Percentiles rank a stretch among this genome's conserved stretches.
phyloP scores from a whole-genome alignment of 2,797 vertebrate genomes.

The Rhynchonycteris naso region DNA sequence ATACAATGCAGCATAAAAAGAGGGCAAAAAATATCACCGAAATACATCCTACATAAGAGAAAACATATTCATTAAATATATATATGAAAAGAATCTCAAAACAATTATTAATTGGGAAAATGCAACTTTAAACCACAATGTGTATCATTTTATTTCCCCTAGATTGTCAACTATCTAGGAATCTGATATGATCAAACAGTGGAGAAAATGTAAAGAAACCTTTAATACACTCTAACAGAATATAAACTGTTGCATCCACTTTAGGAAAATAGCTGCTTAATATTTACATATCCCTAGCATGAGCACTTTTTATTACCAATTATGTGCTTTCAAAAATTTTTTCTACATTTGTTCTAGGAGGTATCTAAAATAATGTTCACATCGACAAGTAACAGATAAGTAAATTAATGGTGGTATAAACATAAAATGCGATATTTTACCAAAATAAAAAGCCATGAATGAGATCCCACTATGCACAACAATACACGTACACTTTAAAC shows the following conservation, averaged over 20 bases:
- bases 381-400: neutral
- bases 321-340: neutral
- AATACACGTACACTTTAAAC: neutral
- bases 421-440: neutral
- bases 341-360: neutral
- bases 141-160: neutral
- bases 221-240: neutral
- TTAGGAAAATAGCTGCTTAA: neutral
- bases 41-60: neutral
- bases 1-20: neutral
- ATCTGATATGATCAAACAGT: neutral
- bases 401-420: neutral
- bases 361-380: neutral
- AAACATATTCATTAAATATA: neutral
- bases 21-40: neutral
- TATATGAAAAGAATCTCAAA: neutral
- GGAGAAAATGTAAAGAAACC: neutral
- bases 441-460: neutral
- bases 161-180: neutral
- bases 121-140: neutral
- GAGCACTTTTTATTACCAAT: neutral
- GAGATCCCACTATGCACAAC: neutral
- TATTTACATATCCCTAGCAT: neutral
- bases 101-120: neutral
- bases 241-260: neutral